These are phyloP conservation scores for Ditula angustiorana DNA, from an alignment of 2,888 invertebrate genomes.

Conservation along the genomic window DNA sequence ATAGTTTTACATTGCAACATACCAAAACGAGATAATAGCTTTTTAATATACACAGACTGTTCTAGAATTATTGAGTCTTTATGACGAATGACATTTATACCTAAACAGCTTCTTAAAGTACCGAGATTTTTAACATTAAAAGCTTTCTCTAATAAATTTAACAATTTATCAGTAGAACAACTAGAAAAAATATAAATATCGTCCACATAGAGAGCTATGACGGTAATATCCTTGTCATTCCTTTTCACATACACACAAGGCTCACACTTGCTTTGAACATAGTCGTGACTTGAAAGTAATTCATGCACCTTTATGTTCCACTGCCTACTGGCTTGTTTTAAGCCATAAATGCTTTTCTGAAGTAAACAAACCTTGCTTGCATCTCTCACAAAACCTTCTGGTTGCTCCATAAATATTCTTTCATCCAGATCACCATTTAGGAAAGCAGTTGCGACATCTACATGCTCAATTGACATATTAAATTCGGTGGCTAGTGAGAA, in stretches of 20 bases:
- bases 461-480: conserved; percentile 5
- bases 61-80: not conserved
- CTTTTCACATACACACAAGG: not conserved
- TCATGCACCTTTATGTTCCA: not conserved
- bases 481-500: conserved; percentile 35
- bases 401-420: conserved; percentile 28
- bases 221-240: too few species aligned
- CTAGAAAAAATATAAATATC: not conserved
- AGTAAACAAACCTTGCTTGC: conserved; percentile 4
- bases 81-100: not conserved
- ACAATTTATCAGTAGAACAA: not conserved
- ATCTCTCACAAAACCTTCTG: not conserved
- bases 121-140: not conserved
- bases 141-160: not conserved
- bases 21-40: not conserved
- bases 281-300: not conserved
- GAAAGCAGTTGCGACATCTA: conserved; percentile 8
- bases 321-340: not conserved
- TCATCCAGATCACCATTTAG: not conserved
- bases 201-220: conserved; percentile 3
- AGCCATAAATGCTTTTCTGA: not conserved
- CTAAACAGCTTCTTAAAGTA: not conserved
- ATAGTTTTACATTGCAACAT: conserved; percentile 39
- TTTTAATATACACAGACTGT: not conserved
- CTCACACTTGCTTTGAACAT: conserved; percentile 1